phyloP scores from a whole-genome alignment of 2,888 invertebrate species.

The Macrosiphum euphorbiae region DNA sequence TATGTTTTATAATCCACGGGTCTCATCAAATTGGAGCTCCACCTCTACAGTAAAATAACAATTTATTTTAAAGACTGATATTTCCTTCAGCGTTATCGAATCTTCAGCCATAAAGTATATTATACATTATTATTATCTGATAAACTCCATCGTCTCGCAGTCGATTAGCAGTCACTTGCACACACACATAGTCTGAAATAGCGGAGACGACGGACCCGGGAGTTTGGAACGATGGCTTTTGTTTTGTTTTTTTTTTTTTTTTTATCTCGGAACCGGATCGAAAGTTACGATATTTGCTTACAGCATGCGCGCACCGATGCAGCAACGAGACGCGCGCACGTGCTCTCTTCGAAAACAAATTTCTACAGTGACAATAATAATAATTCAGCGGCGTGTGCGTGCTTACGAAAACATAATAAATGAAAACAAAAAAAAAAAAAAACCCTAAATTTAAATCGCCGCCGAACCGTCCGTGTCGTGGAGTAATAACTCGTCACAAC shows the following conservation, averaged over 20 bases:
- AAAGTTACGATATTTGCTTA: neutral
- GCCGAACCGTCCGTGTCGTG: neutral
- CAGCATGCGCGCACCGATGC: neutral
- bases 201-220: neutral
- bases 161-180: neutral
- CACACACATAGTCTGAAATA: neutral
- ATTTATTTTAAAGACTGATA: neutral
- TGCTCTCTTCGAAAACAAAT: neutral
- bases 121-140: too few relatives aligned
- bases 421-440: neutral
- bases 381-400: neutral
- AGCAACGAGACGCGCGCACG: neutral
- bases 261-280: neutral
- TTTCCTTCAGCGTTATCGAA: neutral
- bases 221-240: neutral
- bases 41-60: neutral
- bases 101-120: too few relatives aligned
- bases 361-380: neutral
- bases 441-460: constrained; percentile 4
- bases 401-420: neutral
- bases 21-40: neutral
- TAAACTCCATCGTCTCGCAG: too few relatives aligned
- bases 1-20: neutral
- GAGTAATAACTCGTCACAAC: neutral
- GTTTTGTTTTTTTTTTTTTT: neutral